phyloP scores from a whole-genome alignment of 2,888 invertebrate species.

The Matsumyia berberina region DNA sequence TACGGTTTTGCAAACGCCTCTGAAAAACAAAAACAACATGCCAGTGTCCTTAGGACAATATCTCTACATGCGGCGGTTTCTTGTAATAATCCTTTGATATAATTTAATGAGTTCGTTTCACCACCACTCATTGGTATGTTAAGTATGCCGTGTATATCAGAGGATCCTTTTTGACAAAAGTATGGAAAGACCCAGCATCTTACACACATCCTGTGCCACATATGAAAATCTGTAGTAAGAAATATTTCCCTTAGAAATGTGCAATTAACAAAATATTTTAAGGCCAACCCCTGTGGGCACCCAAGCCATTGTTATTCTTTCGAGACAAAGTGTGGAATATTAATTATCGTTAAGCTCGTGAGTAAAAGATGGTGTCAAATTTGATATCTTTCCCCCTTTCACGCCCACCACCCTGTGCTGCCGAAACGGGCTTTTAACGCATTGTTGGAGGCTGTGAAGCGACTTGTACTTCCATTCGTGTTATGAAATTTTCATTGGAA shows the following conservation, averaged over 20 bases:
- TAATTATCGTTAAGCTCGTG: slow-evolving; percentile 55
- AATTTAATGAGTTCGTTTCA: slow-evolving; percentile 48
- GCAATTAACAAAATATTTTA: slow-evolving; percentile 73
- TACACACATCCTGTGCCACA: slow-evolving; percentile 27
- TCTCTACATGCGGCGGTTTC: background rate
- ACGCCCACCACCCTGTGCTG: background rate
- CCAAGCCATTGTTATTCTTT: slow-evolving; percentile 62
- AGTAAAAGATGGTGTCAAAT: slow-evolving; percentile 61
- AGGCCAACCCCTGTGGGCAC: slow-evolving; percentile 57
- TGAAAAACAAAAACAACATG: background rate
- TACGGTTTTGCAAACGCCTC: too few species aligned
- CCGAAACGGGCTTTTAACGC: slow-evolving; percentile 37
- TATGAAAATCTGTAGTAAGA: slow-evolving; percentile 31
- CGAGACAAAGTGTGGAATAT: slow-evolving; percentile 64
- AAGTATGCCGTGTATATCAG: slow-evolving; percentile 10
- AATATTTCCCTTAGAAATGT: slow-evolving; percentile 51
- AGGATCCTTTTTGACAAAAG: slow-evolving; percentile 18
- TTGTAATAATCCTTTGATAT: slow-evolving; percentile 43
- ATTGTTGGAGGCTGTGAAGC: slow-evolving; percentile 19
- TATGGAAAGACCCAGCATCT: slow-evolving; percentile 2
- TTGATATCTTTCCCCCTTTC: slow-evolving; percentile 47
- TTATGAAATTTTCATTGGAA: slow-evolving; percentile 68
- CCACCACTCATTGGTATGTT: slow-evolving; percentile 40
- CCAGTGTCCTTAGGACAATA: background rate
- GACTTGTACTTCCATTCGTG: slow-evolving; percentile 49